phyloP scores from a whole-genome alignment of 2,888 invertebrate species.

The Empis stercorea region DNA sequence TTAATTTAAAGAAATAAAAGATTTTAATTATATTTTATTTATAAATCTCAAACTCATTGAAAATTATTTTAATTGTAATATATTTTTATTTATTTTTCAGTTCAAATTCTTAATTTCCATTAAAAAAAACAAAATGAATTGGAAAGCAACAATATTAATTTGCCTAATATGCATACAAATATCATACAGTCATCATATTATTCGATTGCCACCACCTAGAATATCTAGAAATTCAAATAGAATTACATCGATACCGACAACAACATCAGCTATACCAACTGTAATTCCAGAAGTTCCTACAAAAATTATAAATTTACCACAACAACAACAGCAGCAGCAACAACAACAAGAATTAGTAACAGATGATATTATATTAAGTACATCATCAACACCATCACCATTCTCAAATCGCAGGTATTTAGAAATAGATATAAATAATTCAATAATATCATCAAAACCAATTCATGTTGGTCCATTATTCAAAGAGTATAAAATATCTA shows the following conservation, averaged over 20 bases:
- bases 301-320: no score
- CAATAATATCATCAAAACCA: neutral
- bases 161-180: neutral
- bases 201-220: slow-evolving; percentile 9
- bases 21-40: no score
- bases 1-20: no score
- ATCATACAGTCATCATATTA: slow-evolving; percentile 4
- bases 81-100: no score
- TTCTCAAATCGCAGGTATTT: slow-evolving; percentile 13
- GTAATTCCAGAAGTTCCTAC: no score
- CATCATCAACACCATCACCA: neutral
- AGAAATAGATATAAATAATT: neutral
- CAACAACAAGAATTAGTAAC: no score
- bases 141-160: slow-evolving; percentile 1
- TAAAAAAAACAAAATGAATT: slow-evolving; percentile 3
- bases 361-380: neutral
- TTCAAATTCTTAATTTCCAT: no score
- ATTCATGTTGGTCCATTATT: slow-evolving; percentile 5
- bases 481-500: slow-evolving; percentile 10
- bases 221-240: slow-evolving; percentile 1
- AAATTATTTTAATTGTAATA: no score
- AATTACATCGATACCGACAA: no score
- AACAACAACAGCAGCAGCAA: no score
- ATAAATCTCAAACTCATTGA: no score
- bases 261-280: no score